Evolutionary conservation across 1,140 invertebrate species (phyloP), one percentile per base, ranked within the genome.

Genomic region (Lanistes nyassanus): DNA sequence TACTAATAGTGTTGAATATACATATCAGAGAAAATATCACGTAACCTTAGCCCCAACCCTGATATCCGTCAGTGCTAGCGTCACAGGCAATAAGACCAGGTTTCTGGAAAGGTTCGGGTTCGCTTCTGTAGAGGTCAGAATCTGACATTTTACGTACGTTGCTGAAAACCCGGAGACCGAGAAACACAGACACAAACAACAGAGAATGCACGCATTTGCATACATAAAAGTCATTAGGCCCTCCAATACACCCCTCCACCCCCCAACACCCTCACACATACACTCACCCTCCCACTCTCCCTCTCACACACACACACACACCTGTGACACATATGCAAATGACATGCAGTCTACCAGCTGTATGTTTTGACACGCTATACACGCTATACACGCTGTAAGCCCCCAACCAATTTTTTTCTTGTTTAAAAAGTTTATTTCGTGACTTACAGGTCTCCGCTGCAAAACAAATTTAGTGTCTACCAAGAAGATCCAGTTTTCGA

Each of bases 261-360:
- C 58, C 26, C 58, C n/a, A n/a, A 62, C 58, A n/a, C 58, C 26
- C 58, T 29, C 58, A n/a, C 58, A n/a, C 23, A 62, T 31, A 62
- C 58, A 62, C 58, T 26, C 58, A 62, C 58, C 26, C n/a, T n/a
- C n/a, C n/a, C n/a, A n/a, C n/a, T n/a, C n/a, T n/a, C n/a, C n/a
- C n/a, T n/a, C n/a, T n/a, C 58, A 4, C 58, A 62, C 58, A 62
- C 58, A 60, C 56, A 60, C 56, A 60, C 56, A 60, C 56, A 60
- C 56, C n/a, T 29, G 7, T 29, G 31, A 23, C 23, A 13, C 11
- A 13, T n/a, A n/a, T 55, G 51, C 51, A 16, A 13, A n/a, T n/a
- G n/a, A n/a, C n/a, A n/a, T n/a, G n/a, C n/a, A n/a, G n/a, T n/a
- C n/a, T n/a, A n/a, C n/a, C n/a, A n/a, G n/a, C n/a, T n/a, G n/a